phyloP scores from a whole-genome alignment of 2,797 vertebrate species.

The Microhierax caerulescens region DNA sequence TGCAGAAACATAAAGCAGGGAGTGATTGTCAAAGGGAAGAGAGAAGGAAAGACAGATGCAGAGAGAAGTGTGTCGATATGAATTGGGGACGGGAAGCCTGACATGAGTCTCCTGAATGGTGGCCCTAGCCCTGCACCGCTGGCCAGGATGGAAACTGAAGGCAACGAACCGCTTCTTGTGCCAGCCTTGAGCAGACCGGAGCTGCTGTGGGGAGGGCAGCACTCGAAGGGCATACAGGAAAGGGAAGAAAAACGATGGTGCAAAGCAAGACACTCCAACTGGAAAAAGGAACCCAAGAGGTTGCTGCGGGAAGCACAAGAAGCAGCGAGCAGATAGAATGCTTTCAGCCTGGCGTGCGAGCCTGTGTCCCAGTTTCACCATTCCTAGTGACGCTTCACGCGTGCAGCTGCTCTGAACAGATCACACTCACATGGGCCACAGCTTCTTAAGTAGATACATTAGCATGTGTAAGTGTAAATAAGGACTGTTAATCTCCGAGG shows the following conservation, averaged over 20 bases:
- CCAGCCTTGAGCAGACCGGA: rapidly evolving
- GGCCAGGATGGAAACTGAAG: not conserved
- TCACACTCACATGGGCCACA: not conserved
- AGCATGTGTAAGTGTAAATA: not conserved
- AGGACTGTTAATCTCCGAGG: not conserved
- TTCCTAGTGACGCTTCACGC: not conserved
- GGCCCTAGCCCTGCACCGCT: rapidly evolving
- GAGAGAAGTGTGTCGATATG: not conserved
- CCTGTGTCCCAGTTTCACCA: not conserved
- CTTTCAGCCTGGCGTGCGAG: not conserved
- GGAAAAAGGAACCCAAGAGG: rapidly evolving
- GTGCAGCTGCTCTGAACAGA: not conserved
- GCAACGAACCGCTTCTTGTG: rapidly evolving
- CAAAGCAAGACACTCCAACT: rapidly evolving
- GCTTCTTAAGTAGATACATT: not conserved
- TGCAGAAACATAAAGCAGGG: not conserved
- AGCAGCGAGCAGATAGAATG: not conserved
- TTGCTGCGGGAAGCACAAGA: not conserved
- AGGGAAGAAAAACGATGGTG: not conserved
- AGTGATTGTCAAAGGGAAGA: not conserved
- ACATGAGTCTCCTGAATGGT: not conserved
- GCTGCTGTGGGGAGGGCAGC: not conserved
- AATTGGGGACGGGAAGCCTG: not conserved
- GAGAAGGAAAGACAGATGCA: not conserved
- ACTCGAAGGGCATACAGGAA: rapidly evolving